These are phyloP conservation scores for Stigmatopora nigra DNA, from an alignment of 2,113 vertebrate genomes.

Conservation along the genomic window DNA sequence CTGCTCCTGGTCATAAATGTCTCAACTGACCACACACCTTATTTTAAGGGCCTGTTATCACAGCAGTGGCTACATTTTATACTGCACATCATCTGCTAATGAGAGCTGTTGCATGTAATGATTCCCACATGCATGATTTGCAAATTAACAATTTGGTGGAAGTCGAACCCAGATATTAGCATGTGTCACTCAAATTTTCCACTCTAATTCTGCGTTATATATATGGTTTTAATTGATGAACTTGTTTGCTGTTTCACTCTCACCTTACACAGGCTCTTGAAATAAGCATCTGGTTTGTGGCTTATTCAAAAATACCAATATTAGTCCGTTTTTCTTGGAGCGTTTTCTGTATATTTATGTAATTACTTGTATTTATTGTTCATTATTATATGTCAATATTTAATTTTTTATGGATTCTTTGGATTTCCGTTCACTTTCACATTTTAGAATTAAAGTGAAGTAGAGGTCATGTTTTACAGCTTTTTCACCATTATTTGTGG, in stretches of 20 bases:
- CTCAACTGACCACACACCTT: constrained; percentile 57
- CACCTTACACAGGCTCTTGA: constrained; percentile 58
- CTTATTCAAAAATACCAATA: constrained; percentile 75
- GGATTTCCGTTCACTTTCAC: constrained; percentile 75
- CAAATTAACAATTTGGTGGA: constrained; percentile 8
- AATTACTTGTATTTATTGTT: constrained; percentile 97
- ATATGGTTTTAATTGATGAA: background rate
- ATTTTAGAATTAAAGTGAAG: constrained; percentile 79
- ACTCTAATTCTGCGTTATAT: constrained; percentile 12
- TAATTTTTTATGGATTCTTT: constrained; percentile 84
- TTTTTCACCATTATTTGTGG: constrained; percentile 59
- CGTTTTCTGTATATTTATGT: constrained; percentile 87
- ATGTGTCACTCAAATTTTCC: background rate
- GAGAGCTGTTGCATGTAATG: constrained; percentile 31
- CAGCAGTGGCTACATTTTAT: constrained; percentile 42
- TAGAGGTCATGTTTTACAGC: constrained; percentile 74
- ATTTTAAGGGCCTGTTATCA: constrained; percentile 66
- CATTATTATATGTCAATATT: constrained; percentile 78
- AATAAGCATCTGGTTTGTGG: constrained; percentile 62
- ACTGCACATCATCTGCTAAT: constrained; percentile 48
- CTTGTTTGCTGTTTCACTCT: constrained; percentile 11
- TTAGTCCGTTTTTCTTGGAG: constrained; percentile 71
- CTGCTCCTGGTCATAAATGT: constrained; percentile 57
- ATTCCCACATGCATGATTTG: constrained; percentile 26
- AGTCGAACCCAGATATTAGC: constrained; percentile 19